Evolutionary conservation across 2,113 vertebrate genomes (phyloP), one percentile per base, ranked within the genome.

Genomic region (Phoxinus phoxinus): DNA sequence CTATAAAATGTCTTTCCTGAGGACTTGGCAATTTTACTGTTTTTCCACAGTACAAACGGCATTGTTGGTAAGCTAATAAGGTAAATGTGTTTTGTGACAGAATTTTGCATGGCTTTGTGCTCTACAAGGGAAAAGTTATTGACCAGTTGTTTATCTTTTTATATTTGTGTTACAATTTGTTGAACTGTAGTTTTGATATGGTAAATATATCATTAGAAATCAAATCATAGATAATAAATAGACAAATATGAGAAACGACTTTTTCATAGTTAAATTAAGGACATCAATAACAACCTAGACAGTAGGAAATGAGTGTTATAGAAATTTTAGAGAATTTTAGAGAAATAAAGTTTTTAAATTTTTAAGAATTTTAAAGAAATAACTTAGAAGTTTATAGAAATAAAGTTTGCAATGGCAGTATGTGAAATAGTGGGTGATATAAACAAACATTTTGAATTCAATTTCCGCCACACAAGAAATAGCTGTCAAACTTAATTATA

Each of bases 1-100:
- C 75, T 86, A 48, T 90, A 85, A 90, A 90, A 63, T 63, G 27
- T 88, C 81, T 89, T 84, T 90, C 89, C 83, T 51, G 63, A 78
- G 73, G 90, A 89, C 85, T 86, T 87, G 84, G 88, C 85, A 77
- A 83, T 90, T 67, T 32, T 19, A 21, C 5, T 30, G 19, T 89
- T 90, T 90, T 91, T 91, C 89, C 89, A 90, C 83, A 76, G 63
- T 48, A 81, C 53, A 87, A 86, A 86, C 53, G 65, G 86, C 48
- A 89, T 82, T 86, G 80, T 90, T 90, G 58, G 74, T 78, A 67
- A 46, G 73, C 48, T 85, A 80, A 63, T 91, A 86, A 90, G 89
- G 80, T 84, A 63, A 90, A 92, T 35, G 84, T 86, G 25, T 85
- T 79, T 13, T 84, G 89, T 76, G 77, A 88, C 84, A 85, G 37